Conservation (phyloP, 2,113 vertebrate genomes). For the Protomyctophum bolini region DNA sequence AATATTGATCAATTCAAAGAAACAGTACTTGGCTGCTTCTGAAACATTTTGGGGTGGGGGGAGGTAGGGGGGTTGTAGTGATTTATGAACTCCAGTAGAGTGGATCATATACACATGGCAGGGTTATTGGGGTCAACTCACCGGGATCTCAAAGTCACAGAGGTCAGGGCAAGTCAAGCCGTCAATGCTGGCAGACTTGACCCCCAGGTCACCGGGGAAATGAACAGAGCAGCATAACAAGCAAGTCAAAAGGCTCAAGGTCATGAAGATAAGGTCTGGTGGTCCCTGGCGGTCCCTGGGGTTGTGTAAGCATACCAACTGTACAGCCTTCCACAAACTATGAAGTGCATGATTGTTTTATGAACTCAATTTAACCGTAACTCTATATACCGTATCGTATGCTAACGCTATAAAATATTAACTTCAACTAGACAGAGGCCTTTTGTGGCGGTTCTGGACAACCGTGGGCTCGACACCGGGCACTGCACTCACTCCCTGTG, state of each 20-base stretch:
- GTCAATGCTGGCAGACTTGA: slow-evolving; percentile 28
- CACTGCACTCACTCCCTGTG: too few species aligned
- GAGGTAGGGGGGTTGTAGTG: slow-evolving; percentile 5
- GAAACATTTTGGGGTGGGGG: not conserved
- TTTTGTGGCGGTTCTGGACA: too few species aligned
- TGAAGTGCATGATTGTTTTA: too few species aligned
- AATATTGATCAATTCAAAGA: slow-evolving; percentile 19
- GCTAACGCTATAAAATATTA: too few species aligned
- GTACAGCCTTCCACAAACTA: too few species aligned
- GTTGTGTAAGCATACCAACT: not conserved
- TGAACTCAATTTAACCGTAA: too few species aligned
- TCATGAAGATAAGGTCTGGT: not conserved
- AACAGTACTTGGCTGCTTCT: slow-evolving; percentile 20
- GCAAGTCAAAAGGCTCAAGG: slow-evolving; percentile 9
- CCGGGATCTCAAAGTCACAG: slow-evolving; percentile 2
- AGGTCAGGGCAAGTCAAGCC: slow-evolving; percentile 49
- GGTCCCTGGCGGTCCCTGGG: not conserved
- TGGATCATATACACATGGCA: slow-evolving; percentile 18
- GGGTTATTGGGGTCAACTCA: slow-evolving; percentile 32
- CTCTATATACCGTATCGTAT: too few species aligned
- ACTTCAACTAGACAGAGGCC: too few species aligned
- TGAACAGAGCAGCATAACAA: slow-evolving; percentile 22
- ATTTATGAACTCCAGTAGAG: slow-evolving; percentile 56
- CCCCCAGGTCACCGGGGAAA: slow-evolving; percentile 29
- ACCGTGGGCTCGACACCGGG: too few species aligned